Conservation (phyloP, 2,888 invertebrate genomes). For the Mythimna lalbum region DNA sequence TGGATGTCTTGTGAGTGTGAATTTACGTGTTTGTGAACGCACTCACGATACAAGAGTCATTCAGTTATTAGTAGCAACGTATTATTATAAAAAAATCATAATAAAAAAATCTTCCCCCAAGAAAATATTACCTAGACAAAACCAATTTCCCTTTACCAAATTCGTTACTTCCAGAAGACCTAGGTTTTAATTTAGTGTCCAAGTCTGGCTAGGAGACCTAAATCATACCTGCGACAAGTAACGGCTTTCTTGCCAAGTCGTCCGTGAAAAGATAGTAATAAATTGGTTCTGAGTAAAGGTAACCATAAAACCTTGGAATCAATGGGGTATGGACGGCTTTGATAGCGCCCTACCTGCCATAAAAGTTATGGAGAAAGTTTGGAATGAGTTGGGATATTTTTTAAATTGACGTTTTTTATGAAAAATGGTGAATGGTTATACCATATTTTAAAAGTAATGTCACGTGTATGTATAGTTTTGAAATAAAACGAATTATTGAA, state of each 20-base stretch:
- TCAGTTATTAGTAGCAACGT: too few relatives aligned
- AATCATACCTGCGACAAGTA: constrained; percentile 84
- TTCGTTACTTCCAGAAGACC: constrained; percentile 57
- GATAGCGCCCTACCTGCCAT: constrained; percentile 58
- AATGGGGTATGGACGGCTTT: constrained; percentile 72
- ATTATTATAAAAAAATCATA: too few relatives aligned
- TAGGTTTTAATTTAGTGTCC: constrained; percentile 79
- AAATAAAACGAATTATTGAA: neutral
- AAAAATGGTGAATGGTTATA: neutral
- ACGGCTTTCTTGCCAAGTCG: constrained; percentile 72
- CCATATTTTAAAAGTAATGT: neutral
- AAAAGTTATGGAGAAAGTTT: constrained; percentile 43
- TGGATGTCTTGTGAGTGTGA: too few relatives aligned
- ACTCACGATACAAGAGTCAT: too few relatives aligned
- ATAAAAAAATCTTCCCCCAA: neutral
- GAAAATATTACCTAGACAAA: constrained; percentile 33
- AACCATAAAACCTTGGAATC: constrained; percentile 71
- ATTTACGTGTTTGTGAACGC: too few relatives aligned
- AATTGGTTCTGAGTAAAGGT: constrained; percentile 72
- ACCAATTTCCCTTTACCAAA: constrained; percentile 51
- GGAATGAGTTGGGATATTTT: constrained; percentile 16
- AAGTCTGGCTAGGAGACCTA: constrained; percentile 77
- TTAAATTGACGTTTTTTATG: neutral
- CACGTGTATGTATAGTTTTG: neutral
- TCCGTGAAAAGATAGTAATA: constrained; percentile 83